Percentiles rank a stretch among this genome's conserved stretches.
Evolutionary conservation across 2,888 invertebrate genomes (phyloP).

Genomic region (Drosophila algonquin): DNA sequence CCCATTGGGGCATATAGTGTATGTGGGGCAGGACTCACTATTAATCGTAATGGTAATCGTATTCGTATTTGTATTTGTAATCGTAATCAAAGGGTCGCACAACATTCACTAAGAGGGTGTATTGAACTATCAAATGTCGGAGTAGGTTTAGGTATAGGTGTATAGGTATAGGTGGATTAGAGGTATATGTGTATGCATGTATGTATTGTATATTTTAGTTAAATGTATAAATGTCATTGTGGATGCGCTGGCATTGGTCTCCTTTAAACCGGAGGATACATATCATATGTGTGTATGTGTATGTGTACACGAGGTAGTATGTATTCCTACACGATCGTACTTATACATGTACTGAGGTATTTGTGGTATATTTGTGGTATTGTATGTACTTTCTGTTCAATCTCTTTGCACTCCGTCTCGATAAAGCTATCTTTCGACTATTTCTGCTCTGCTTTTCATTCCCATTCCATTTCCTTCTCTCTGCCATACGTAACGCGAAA

Average conservation of each 20-base stretch:
- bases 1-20: too few species aligned
- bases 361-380: slow-evolving; percentile 76
- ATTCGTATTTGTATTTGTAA: not conserved
- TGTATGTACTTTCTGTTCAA: slow-evolving; percentile 78
- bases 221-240: slow-evolving; percentile 50
- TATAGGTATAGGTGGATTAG: slow-evolving; percentile 11
- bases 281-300: slow-evolving; percentile 56
- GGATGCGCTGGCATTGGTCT: too few species aligned
- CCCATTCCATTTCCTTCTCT: not conserved
- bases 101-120: slow-evolving; percentile 74
- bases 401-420: slow-evolving; percentile 58
- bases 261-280: slow-evolving; percentile 4
- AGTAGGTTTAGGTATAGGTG: slow-evolving; percentile 26
- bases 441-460: slow-evolving; percentile 3
- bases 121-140: slow-evolving; percentile 68
- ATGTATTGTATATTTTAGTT: slow-evolving; percentile 66
- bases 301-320: slow-evolving; percentile 75
- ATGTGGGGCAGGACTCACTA: too few species aligned
- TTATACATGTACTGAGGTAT: slow-evolving; percentile 79
- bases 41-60: slow-evolving; percentile 1
- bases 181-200: slow-evolving; percentile 38
- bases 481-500: slow-evolving; percentile 69
- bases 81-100: slow-evolving; percentile 56
- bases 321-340: slow-evolving; percentile 53
- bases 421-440: slow-evolving; percentile 65